Evolutionary conservation across 2,113 vertebrate genomes (phyloP).

Genomic region (Aptenodytes patagonicus): DNA sequence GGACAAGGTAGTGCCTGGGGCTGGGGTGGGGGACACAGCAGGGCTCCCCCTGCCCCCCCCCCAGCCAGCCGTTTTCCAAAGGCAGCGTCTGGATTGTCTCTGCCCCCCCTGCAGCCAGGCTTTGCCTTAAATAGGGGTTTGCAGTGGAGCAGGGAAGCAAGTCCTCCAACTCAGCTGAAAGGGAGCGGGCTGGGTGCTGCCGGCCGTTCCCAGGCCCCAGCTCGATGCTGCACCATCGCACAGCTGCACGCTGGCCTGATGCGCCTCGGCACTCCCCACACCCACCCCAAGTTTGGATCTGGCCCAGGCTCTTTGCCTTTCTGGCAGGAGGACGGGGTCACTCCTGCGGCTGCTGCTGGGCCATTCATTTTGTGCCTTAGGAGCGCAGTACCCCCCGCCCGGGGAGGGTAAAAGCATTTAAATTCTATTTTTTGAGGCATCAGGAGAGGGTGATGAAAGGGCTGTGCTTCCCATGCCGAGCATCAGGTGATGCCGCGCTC

Average conservation of each 20-base stretch:
- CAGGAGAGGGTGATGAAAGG: accelerated
- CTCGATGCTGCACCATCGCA: neutral
- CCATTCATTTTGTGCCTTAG: neutral
- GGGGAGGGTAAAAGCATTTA: neutral
- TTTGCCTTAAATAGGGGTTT: neutral
- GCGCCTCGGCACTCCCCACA: neutral
- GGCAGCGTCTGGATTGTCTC: accelerated
- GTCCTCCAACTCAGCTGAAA: accelerated
- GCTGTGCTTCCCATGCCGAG: accelerated
- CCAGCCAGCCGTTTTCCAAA: accelerated
- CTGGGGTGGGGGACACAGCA: neutral
- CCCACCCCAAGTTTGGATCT: accelerated
- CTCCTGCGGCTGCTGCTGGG: neutral
- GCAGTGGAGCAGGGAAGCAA: neutral
- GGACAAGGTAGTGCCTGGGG: neutral
- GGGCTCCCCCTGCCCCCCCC: neutral
- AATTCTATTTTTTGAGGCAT: neutral
- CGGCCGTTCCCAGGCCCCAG: too few species aligned
- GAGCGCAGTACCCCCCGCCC: accelerated
- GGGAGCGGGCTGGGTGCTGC: neutral
- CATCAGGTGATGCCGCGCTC: accelerated
- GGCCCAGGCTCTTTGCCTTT: neutral
- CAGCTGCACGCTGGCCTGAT: too few species aligned
- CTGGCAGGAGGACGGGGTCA: neutral
- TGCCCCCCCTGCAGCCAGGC: neutral